These are phyloP conservation scores for Luperina nickerlii DNA, from an alignment of 2,888 invertebrate genomes.

Conservation along the genomic window DNA sequence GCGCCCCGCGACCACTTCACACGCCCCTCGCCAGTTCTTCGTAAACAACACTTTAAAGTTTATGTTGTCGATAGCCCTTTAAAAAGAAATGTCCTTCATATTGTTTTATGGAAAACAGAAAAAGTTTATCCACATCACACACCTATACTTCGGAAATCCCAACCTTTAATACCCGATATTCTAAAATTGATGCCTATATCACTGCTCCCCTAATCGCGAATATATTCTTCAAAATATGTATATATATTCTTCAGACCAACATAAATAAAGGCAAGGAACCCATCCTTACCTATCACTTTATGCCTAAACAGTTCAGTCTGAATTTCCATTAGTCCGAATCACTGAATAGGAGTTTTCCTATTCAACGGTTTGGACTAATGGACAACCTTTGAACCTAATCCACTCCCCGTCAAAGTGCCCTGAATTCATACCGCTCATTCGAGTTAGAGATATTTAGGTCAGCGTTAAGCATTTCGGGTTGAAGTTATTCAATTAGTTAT, in stretches of 20 bases:
- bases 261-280: not conserved
- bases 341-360: not conserved
- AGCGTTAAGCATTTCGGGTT: not conserved
- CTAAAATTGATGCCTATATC: too few relatives aligned
- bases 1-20: conserved; percentile 59
- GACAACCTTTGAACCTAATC: not conserved
- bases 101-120: not conserved
- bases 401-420: not conserved
- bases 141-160: not conserved
- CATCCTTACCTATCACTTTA: not conserved
- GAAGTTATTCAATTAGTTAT: not conserved
- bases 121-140: not conserved
- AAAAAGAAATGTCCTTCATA: not conserved
- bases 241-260: too few relatives aligned
- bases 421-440: not conserved
- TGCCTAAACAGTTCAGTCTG: not conserved
- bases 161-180: not conserved
- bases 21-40: conserved; percentile 59
- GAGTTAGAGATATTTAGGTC: not conserved
- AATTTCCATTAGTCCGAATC: not conserved
- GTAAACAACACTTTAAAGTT: conserved; percentile 54
- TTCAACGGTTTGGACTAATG: too few relatives aligned
- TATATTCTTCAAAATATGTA: not conserved
- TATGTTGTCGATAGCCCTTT: conserved; percentile 39
- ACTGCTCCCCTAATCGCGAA: not conserved